These are phyloP conservation scores for Coracopsis vasa DNA, from an alignment of 2,113 vertebrate genomes.

Conservation along the genomic window DNA sequence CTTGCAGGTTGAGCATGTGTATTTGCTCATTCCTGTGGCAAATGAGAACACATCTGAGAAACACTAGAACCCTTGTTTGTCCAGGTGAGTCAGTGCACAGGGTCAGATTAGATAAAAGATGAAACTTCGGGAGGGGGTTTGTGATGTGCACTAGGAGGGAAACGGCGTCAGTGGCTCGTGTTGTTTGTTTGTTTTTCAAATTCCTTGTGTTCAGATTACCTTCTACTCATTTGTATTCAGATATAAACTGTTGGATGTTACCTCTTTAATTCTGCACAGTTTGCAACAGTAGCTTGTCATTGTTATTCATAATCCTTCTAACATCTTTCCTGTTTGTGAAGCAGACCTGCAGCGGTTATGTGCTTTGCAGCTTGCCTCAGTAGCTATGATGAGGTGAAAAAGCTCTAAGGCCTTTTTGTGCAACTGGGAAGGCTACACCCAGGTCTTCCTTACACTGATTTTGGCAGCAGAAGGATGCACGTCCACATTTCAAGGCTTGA, in stretches of 20 bases:
- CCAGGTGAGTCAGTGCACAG: neutral
- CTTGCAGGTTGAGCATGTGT: neutral
- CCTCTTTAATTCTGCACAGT: neutral
- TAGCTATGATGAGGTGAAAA: neutral
- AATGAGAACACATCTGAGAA: neutral
- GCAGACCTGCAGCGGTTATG: neutral
- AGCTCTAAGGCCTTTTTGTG: neutral
- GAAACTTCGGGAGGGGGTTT: neutral
- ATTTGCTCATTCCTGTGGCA: neutral
- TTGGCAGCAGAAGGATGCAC: neutral
- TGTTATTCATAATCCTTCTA: neutral
- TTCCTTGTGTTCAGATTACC: neutral
- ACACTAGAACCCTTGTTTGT: neutral
- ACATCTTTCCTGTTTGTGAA: neutral
- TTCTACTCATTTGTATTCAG: neutral
- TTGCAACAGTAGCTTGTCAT: neutral
- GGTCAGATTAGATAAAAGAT: neutral
- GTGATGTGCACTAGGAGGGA: neutral
- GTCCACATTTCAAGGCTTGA: neutral
- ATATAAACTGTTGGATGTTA: neutral
- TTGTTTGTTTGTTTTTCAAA: neutral
- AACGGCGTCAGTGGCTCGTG: neutral
- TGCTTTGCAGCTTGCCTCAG: neutral
- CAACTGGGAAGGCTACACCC: neutral
- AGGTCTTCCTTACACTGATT: rapidly evolving